Evolutionary conservation across 1,140 invertebrate species (phyloP), one percentile per base, ranked within the genome.

Genomic region (Tetramorium simillimum): DNA sequence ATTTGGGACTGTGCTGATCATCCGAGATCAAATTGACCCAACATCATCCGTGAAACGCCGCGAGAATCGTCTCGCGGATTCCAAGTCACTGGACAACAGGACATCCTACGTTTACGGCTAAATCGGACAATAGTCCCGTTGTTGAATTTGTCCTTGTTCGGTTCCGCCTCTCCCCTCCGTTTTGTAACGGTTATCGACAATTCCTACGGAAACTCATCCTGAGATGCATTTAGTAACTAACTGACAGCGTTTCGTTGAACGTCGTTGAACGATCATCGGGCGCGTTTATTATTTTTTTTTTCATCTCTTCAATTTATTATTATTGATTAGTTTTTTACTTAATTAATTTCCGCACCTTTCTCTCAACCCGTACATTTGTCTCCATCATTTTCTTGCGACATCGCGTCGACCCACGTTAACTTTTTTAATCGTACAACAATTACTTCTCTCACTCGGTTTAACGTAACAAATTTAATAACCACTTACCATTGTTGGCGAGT

Each of bases 251-350:
- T 46, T 69, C 28, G 28, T 51, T 51, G 67, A 77, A 56, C 51
- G 37, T 43, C 24, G 12, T 63, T 67, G 46, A 70, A 81, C 77
- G 33, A 12, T 81, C 46, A 56, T 70, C 16, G 62, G n/a, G 12
- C 24, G 53, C 63, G 16, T 78, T 80, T 5, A 46, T 37, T 76
- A 40, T 37, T 51, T 43, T 33, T 43, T 33, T 62, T 60, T 12
- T 5, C 80, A n/a, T 77, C 28, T 72, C 56, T 12, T 63, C 69
- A 80, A 82, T 33, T 60, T 56, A 56, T 21, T 60, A 65, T 62
- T 84, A 72, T 58, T 40, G 37, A 69, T 82, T 73, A 60, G 16
- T 73, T 82, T 70, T 70, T 72, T 73, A 49, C 18, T 28, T 58
- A 58, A 16, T 21, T 82, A 33, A 58, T 60, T 73, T 33, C 2